phyloP scores from a whole-genome alignment of 2,797 vertebrate genomes.

The Pseudochaenichthys georgianus region DNA sequence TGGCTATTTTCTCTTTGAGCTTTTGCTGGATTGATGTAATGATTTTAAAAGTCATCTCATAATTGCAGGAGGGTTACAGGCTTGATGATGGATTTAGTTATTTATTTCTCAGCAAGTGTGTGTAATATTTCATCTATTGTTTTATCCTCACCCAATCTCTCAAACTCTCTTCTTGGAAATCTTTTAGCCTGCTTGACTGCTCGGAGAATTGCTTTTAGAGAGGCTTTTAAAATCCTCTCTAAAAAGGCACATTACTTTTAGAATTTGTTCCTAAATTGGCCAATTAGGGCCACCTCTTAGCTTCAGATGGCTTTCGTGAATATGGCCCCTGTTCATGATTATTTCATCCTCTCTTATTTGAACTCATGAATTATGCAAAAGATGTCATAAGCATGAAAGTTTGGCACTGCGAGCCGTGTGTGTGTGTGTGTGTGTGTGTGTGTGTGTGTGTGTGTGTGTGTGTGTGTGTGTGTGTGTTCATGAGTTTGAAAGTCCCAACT shows the following conservation, averaged over 20 bases:
- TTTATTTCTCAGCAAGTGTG: conserved; percentile 44
- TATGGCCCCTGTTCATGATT: conserved; percentile 64
- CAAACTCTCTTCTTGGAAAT: conserved; percentile 24
- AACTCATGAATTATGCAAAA: conserved; percentile 68
- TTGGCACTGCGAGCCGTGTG: conserved; percentile 41
- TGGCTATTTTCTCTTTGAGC: conserved; percentile 20
- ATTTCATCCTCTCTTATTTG: conserved; percentile 80
- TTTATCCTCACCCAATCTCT: conserved; percentile 33
- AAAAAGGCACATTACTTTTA: conserved; percentile 56
- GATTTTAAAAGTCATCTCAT: conserved; percentile 39
- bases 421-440: conserved; percentile 30
- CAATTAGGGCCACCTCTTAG: conserved; percentile 74
- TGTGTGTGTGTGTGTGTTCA: conserved; percentile 35
- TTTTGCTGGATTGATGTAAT: conserved; percentile 18
- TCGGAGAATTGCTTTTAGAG: conserved; percentile 50
- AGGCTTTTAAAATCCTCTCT: conserved; percentile 64
- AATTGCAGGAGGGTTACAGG: conserved; percentile 33
- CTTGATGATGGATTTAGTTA: conserved; percentile 36
- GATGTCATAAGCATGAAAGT: conserved; percentile 67
- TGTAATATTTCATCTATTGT: conserved; percentile 41
- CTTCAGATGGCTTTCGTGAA: conserved; percentile 62
- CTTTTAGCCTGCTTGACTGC: conserved; percentile 30
- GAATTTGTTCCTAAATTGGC: conserved; percentile 65
- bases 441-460: conserved; percentile 29
- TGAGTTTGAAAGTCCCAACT: conserved; percentile 20